Percentiles rank a stretch among this genome's conserved stretches.
These are phyloP conservation scores for Peribatodes rhomboidaria DNA, from an alignment of 2,888 invertebrate species.

Conservation along the genomic window DNA sequence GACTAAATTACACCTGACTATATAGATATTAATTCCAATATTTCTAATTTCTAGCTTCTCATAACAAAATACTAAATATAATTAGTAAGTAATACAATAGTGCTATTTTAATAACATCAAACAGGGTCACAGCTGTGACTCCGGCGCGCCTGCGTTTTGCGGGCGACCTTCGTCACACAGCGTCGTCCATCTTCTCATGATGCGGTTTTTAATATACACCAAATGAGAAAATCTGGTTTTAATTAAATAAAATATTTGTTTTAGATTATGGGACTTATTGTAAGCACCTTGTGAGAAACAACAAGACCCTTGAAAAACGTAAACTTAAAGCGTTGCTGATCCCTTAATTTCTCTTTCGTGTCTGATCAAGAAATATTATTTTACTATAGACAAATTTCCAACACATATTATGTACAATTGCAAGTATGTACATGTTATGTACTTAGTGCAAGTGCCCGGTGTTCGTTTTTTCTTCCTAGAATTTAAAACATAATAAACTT, in stretches of 20 bases:
- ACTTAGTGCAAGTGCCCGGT: too few species aligned
- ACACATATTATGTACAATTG: too few species aligned
- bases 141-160: constrained; percentile 56
- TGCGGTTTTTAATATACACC: constrained; percentile 34
- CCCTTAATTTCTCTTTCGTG: too few species aligned
- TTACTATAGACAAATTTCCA: too few species aligned
- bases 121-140: constrained; percentile 52
- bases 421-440: too few species aligned
- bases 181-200: constrained; percentile 42
- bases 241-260: neutral
- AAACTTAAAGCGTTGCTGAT: too few species aligned
- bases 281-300: neutral
- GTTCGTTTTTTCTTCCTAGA: too few species aligned
- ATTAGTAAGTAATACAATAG: constrained; percentile 50
- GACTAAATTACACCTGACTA: too few species aligned
- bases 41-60: neutral
- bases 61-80: constrained; percentile 37
- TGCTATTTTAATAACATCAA: constrained; percentile 62
- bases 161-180: constrained; percentile 65
- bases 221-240: neutral
- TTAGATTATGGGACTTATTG: neutral
- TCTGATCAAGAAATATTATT: too few species aligned
- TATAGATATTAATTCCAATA: too few species aligned
- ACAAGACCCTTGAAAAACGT: too few species aligned
- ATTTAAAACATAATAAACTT: too few species aligned